A percentile compares a stretch with the other conserved stretches of the same genome.
phyloP scores from a whole-genome alignment of 2,797 vertebrate genomes.

The Poecilia picta region DNA sequence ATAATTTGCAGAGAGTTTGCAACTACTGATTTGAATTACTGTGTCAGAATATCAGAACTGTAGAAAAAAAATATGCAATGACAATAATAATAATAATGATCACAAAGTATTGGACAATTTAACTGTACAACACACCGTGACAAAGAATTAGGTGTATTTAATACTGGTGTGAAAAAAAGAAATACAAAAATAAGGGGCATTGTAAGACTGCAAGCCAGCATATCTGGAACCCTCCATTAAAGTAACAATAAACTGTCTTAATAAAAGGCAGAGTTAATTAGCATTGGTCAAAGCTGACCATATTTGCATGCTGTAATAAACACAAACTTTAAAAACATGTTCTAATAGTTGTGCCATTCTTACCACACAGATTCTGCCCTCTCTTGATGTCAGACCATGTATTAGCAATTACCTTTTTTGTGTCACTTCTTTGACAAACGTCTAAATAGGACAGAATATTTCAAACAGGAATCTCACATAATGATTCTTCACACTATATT shows the following conservation, averaged over 20 bases:
- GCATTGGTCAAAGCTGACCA: neutral
- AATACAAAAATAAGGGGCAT: constrained; percentile 32
- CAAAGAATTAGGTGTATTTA: constrained; percentile 64
- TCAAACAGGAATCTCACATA: neutral
- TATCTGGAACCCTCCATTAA: constrained; percentile 25
- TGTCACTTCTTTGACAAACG: neutral
- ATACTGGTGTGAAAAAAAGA: constrained; percentile 47
- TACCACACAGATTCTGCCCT: neutral
- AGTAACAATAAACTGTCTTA: constrained; percentile 49
- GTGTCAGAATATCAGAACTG: constrained; percentile 59
- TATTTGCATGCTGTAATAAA: neutral
- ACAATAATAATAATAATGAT: constrained; percentile 60
- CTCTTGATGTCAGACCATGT: neutral
- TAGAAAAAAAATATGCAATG: constrained; percentile 39
- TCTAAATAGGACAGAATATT: neutral
- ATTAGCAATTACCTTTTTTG: neutral
- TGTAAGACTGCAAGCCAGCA: constrained; percentile 42
- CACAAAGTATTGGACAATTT: constrained; percentile 72
- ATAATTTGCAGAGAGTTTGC: constrained; percentile 58
- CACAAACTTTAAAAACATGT: neutral
- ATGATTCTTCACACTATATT: neutral
- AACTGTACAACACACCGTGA: constrained; percentile 74
- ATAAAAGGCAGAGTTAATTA: constrained; percentile 33
- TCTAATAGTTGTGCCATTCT: neutral
- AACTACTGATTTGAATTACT: constrained; percentile 68